Conservation (phyloP, 2,797 vertebrate species). For the Trematomus bernacchii region DNA sequence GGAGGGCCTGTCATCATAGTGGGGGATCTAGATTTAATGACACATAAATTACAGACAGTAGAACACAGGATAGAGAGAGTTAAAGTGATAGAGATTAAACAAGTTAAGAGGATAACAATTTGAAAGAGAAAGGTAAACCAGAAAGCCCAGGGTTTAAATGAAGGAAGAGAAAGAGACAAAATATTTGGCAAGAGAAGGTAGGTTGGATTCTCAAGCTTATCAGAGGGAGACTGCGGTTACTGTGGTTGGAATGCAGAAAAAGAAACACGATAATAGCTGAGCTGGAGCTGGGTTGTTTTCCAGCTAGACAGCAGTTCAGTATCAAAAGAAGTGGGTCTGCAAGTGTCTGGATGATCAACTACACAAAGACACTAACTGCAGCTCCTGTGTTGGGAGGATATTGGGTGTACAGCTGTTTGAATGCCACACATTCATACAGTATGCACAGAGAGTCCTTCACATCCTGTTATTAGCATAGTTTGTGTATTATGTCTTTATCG, state of each 20-base stretch:
- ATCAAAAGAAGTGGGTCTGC: conserved; percentile 52
- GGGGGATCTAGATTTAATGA: conserved; percentile 34
- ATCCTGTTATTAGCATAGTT: conserved; percentile 1
- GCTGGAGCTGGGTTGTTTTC: conserved; percentile 63
- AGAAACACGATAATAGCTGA: conserved; percentile 32
- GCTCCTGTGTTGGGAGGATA: conserved; percentile 47
- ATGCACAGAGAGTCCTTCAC: background rate
- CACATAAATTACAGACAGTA: conserved; percentile 16
- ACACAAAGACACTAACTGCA: conserved; percentile 48
- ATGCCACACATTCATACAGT: conserved; percentile 11
- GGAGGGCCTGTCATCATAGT: conserved; percentile 14
- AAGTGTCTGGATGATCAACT: conserved; percentile 41
- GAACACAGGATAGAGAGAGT: conserved; percentile 8
- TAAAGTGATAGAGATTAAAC: conserved; percentile 11
- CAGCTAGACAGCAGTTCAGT: conserved; percentile 34
- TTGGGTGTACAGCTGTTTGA: conserved; percentile 62
- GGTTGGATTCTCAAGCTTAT: conserved; percentile 51
- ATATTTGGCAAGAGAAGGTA: conserved; percentile 39
- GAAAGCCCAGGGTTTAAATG: conserved; percentile 37
- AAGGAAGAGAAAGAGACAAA: conserved; percentile 35
- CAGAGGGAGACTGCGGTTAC: conserved; percentile 51
- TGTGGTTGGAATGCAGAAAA: conserved; percentile 27
- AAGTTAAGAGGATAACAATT: conserved; percentile 3
- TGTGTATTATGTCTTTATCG: conserved; percentile 4
- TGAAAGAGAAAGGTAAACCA: conserved; percentile 43